Conservation (phyloP, 2,113 vertebrate genomes). For the Epinephelus cyanopodus region DNA sequence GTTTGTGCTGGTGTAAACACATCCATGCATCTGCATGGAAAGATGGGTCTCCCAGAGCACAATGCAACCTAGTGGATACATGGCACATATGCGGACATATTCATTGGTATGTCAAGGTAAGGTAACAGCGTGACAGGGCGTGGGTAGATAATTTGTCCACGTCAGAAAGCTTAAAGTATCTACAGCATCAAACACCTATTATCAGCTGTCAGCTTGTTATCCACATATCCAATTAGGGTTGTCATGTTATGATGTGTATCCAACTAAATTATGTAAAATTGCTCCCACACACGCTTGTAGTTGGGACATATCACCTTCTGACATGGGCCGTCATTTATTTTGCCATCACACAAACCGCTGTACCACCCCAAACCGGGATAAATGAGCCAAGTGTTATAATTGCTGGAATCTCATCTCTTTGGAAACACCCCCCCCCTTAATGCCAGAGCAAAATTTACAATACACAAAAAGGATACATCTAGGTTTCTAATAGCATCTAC, state of each 20-base stretch:
- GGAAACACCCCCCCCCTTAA: neutral
- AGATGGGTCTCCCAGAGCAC: neutral
- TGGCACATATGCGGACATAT: neutral
- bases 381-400: constrained; percentile 12
- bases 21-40: neutral
- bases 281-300: constrained; percentile 14
- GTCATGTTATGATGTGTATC: constrained; percentile 57
- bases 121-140: constrained; percentile 29
- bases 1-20: neutral
- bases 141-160: constrained; percentile 59
- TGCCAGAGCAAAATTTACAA: neutral
- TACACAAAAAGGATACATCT: neutral
- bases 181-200: constrained; percentile 55
- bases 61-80: neutral
- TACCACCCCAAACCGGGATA: constrained; percentile 13
- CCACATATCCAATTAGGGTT: constrained; percentile 54
- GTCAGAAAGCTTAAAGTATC: constrained; percentile 51
- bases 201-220: constrained; percentile 56
- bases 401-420: neutral
- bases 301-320: constrained; percentile 17
- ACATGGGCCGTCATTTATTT: constrained; percentile 23
- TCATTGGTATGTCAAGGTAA: constrained; percentile 6
- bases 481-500: neutral
- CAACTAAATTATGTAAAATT: constrained; percentile 48
- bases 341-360: constrained; percentile 19